phyloP scores from a whole-genome alignment of 2,888 invertebrate species.

The Rhimphoctona megacephalus region DNA sequence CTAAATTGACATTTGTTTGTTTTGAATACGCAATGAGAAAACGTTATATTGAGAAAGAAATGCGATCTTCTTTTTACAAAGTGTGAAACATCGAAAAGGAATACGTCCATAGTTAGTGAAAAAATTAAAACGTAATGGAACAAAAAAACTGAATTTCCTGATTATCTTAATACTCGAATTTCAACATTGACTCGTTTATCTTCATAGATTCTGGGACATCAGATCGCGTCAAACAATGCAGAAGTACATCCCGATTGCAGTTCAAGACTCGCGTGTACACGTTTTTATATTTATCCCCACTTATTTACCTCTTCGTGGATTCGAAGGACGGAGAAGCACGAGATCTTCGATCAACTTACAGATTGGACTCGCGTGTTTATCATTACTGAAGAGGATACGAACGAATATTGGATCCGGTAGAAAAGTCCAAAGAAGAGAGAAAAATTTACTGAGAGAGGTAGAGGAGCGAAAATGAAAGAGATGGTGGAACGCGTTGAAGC shows the following conservation, averaged over 20 bases:
- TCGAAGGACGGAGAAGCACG: constrained; percentile 25
- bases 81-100: background rate
- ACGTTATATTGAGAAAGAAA: background rate
- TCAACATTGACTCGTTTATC: background rate
- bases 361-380: constrained; percentile 28
- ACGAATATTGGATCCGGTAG: constrained; percentile 8
- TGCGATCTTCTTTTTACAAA: background rate
- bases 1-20: background rate
- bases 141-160: background rate
- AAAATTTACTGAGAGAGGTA: background rate
- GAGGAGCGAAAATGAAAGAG: background rate
- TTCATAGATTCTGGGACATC: background rate
- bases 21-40: background rate
- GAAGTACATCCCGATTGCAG: background rate
- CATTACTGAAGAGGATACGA: background rate
- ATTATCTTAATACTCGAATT: background rate
- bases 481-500: constrained; percentile 3
- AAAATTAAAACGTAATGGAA: too few species aligned
- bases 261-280: constrained; percentile 9
- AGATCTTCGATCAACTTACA: constrained; percentile 15
- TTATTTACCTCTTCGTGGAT: constrained; percentile 15
- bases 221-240: background rate
- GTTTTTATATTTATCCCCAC: background rate
- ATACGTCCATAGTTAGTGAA: background rate
- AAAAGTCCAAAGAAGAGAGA: background rate